Percentiles rank a stretch among this genome's conserved stretches.
These are phyloP conservation scores for Haliclystus octoradiatus DNA, from an alignment of 30 jellyfish, hydroid and myxozoan genomes.

Conservation along the genomic window DNA sequence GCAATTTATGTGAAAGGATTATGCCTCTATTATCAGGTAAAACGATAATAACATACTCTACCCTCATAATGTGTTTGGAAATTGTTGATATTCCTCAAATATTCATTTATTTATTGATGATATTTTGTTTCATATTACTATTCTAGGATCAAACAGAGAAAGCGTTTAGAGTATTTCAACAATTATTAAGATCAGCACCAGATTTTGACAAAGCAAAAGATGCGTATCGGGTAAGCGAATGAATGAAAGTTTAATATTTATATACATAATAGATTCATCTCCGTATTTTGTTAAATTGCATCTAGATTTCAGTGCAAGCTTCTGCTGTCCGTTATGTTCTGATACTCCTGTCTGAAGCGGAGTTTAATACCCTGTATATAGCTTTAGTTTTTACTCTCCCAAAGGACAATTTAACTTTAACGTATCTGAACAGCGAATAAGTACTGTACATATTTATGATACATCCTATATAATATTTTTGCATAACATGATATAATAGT, in stretches of 20 bases:
- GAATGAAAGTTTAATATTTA: neutral
- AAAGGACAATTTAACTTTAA: too few species aligned
- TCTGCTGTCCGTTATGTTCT: neutral
- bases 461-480: too few species aligned
- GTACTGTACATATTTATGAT: too few species aligned
- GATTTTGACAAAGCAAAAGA: constrained; percentile 81
- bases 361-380: neutral
- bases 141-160: constrained; percentile 75
- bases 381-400: neutral
- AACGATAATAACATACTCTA: neutral
- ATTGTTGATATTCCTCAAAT: too few species aligned
- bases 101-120: too few species aligned
- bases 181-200: constrained; percentile 68
- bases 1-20: constrained; percentile 90
- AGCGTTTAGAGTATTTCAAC: constrained; percentile 75
- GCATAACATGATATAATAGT: too few species aligned
- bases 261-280: neutral
- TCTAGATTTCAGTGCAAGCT: neutral
- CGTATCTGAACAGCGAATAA: too few species aligned
- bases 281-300: neutral
- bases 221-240: constrained; percentile 77
- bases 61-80: neutral
- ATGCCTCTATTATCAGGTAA: constrained; percentile 83
- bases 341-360: neutral
- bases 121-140: neutral